Base-by-base conservation (phyloP, 2,113 vertebrate species). In the Eclectus roratus region DNA sequence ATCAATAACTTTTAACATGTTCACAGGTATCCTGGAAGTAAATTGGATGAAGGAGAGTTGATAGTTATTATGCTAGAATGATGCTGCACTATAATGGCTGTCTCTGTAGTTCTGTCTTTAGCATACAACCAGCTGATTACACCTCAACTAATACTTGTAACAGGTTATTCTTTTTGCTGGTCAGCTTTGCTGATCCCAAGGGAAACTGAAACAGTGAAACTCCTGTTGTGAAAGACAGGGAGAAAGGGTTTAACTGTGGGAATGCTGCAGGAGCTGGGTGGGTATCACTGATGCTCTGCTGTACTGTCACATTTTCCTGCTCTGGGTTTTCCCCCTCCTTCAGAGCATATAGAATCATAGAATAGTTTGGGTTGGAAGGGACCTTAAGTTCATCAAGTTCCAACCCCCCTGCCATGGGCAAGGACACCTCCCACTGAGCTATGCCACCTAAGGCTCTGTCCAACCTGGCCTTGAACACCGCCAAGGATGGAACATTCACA, bases 31-130 rank as follows among this genome's bases (percentile, higher is more conserved):
- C 65, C 35, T 82, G 69, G 44, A 87, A 95, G 65, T 90, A 87
- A 96, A 88, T 49, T 97, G 91, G 76, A 25, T 58, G 89, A 91
- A 96, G 65, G 82, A 85, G 8, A 91, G 87, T 52, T 88, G 72
- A 43, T 61, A 55, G 18, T 39, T 60, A 20, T 1, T 7, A 8
- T 56, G 19, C 6, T 41, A 2, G 17, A 73, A 43, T 50, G 52
- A 17, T 14, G 15, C 43, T 46, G 9, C 2, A 1, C 29, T 35
- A 12, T 50, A 41, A n/a, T 25, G 28, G 7, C 29, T 66, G 13
- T 49, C 16, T 44, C 31, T 85, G 12, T 69, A 73, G 15, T 63
- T 82, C 58, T 64, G 13, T 37, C 52, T 56, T 69, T 39, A 72
- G 20, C 5, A 7, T 39, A 27, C 17, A 89, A 39, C 11, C 31